phyloP scores from a whole-genome alignment of 2,113 vertebrate species.

The Cheirogaleus medius region DNA sequence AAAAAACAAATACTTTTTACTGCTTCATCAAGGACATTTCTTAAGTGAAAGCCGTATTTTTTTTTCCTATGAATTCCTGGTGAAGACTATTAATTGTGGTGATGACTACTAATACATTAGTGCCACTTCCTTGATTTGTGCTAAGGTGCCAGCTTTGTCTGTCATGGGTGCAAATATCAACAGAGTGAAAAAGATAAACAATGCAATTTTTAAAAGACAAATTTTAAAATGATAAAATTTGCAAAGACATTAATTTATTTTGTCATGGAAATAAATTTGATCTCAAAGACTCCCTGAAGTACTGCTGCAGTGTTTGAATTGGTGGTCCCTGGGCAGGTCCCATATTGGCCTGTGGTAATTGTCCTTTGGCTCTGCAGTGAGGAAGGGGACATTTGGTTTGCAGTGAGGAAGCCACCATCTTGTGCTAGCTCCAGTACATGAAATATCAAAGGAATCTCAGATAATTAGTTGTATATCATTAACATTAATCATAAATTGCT shows the following conservation, averaged over 20 bases:
- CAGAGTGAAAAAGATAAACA: background rate
- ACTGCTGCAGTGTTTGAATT: background rate
- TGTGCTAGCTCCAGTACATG: background rate
- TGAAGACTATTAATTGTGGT: background rate
- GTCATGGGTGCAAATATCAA: background rate
- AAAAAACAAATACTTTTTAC: background rate
- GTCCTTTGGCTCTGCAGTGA: background rate
- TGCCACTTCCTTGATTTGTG: background rate
- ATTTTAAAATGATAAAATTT: no score
- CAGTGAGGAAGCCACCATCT: background rate
- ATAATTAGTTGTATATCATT: background rate
- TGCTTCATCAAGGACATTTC: background rate
- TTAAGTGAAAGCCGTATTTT: background rate
- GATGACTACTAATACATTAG: background rate
- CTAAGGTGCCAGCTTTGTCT: background rate
- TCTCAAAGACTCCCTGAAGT: background rate
- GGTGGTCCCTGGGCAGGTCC: background rate
- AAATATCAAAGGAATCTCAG: background rate
- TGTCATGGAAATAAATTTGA: background rate
- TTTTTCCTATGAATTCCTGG: background rate
- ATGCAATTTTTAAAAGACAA: background rate
- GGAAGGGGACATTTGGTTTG: background rate
- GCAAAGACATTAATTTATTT: background rate
- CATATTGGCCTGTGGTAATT: background rate
- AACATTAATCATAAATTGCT: conserved; percentile 7